A percentile compares a stretch with the other conserved stretches of the same genome.
These are phyloP conservation scores for Drosophila busckii DNA, from an alignment of 1,140 invertebrate genomes.

Conservation along the genomic window DNA sequence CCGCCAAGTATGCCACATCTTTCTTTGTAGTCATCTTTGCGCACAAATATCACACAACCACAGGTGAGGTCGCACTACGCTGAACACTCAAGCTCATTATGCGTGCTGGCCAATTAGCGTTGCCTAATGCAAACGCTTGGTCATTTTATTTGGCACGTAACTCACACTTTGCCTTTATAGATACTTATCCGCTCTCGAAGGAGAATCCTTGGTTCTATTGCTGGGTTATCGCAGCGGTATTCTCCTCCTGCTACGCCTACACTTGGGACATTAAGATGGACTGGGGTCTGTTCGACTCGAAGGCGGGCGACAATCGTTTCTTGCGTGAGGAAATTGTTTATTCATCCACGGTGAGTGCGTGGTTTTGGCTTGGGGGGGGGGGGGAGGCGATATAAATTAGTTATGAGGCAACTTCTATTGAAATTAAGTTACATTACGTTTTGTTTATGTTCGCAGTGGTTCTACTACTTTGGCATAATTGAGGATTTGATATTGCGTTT, in stretches of 20 bases:
- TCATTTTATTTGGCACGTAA: constrained; percentile 39
- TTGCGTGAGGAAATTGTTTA: constrained; percentile 89
- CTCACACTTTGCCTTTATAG: constrained; percentile 77
- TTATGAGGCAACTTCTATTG: too few relatives aligned
- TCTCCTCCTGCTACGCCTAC: constrained; percentile 93
- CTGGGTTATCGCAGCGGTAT: constrained; percentile 87
- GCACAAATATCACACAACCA: constrained; percentile 70
- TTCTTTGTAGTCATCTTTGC: constrained; percentile 79
- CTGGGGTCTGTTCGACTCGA: constrained; percentile 96
- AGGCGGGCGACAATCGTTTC: constrained; percentile 88
- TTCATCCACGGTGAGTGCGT: constrained; percentile 83
- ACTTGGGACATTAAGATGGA: constrained; percentile 99
- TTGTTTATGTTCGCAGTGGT: constrained; percentile 82
- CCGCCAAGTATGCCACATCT: constrained; percentile 80
- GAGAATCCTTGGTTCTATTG: constrained; percentile 91
- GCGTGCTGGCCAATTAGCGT: constrained; percentile 53
- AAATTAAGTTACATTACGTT: too few relatives aligned
- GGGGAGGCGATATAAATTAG: not conserved
- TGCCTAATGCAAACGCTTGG: constrained; percentile 41
- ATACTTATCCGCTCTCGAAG: constrained; percentile 81
- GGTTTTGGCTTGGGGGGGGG: not conserved
- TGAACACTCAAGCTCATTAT: constrained; percentile 27
- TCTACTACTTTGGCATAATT: constrained; percentile 98
- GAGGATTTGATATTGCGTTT: constrained; percentile 96
- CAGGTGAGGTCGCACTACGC: constrained; percentile 40